Base-by-base conservation (phyloP, 2,888 invertebrate species). In the Phorcus lineatus region DNA sequence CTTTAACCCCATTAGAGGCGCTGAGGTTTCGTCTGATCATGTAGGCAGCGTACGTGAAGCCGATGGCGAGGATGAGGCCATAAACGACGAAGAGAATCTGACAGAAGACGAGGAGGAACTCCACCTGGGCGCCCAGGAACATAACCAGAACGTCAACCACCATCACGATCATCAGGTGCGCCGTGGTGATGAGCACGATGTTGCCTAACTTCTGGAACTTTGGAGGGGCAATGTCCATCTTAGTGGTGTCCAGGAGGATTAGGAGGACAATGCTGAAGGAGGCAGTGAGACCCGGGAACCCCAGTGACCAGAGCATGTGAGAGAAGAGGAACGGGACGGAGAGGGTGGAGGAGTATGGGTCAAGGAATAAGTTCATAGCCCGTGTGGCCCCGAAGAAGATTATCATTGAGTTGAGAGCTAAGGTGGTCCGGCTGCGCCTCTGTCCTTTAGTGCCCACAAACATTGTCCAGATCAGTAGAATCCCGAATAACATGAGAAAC, bases 201-300 rank as follows among this genome's bases (percentile, higher is more conserved):
- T 86, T 84, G 19, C 84, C 78, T 36, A 88, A 76, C 74, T 85
- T 86, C 80, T 88, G 88, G 75, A 89, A 89, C 54, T 81, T 79
- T 47, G 89, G 89, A 31, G 89, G 89, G 24, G 86, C 88, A 3
- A 89, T 80, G 13, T 87, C 85, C 87, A 89, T 87, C 75, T 87
- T 89, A 7, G 90, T 90, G 0, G 89, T 88, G 76, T 90, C 90
- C 53, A 90, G 77, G 11, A 90, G 83, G 31, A 88, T 88, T n/a
- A 89, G 83, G 9, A 90, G 80, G 24, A 90, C 79, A 0, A 89
- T 84, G 54, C 86, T 87, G 80, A 88, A 89, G 0, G 88, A 86
- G 0, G 89, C 88, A 0, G 88, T 88, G 11, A 90, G 81, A 11
- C 87, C 88, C 7, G 90, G 90, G 3, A 87, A 77, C 9, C 87